These are phyloP conservation scores for Drosophila neotestacea DNA, from an alignment of 2,888 invertebrate species.

Conservation along the genomic window DNA sequence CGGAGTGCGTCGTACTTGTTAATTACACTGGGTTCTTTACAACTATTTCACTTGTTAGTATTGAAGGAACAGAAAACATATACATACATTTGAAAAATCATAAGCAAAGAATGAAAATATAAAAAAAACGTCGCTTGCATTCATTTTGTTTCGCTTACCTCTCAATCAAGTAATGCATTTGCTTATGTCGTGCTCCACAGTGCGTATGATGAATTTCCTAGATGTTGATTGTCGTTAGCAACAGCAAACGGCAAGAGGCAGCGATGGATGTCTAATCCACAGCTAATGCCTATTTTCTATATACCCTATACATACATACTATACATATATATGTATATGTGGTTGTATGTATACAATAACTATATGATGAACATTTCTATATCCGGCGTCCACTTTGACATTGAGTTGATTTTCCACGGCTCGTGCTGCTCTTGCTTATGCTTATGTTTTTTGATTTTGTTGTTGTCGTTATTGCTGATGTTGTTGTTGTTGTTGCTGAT, in stretches of 20 bases:
- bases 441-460: constrained; percentile 18
- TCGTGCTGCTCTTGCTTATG: constrained; percentile 29
- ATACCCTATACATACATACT: constrained; percentile 16
- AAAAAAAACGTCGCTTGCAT: constrained; percentile 7
- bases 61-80: constrained; percentile 27
- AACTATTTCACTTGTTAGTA: constrained; percentile 40
- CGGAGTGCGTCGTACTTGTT: constrained; percentile 24
- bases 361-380: constrained; percentile 47
- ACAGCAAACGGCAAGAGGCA: constrained; percentile 24
- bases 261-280: constrained; percentile 56
- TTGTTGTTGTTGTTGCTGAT: background rate
- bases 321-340: constrained; percentile 14
- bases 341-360: constrained; percentile 20
- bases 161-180: constrained; percentile 66
- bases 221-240: constrained; percentile 63
- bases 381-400: constrained; percentile 70
- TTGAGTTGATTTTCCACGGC: constrained; percentile 71
- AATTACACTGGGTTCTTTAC: constrained; percentile 12
- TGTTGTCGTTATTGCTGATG: constrained; percentile 4
- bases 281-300: constrained; percentile 48
- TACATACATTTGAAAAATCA: constrained; percentile 33
- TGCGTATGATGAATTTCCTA: constrained; percentile 73
- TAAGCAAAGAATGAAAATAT: constrained; percentile 21
- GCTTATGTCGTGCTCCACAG: constrained; percentile 64
- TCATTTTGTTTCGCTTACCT: constrained; percentile 48